These are phyloP conservation scores for Egretta garzetta DNA, from an alignment of 2,113 vertebrate species.

Conservation along the genomic window DNA sequence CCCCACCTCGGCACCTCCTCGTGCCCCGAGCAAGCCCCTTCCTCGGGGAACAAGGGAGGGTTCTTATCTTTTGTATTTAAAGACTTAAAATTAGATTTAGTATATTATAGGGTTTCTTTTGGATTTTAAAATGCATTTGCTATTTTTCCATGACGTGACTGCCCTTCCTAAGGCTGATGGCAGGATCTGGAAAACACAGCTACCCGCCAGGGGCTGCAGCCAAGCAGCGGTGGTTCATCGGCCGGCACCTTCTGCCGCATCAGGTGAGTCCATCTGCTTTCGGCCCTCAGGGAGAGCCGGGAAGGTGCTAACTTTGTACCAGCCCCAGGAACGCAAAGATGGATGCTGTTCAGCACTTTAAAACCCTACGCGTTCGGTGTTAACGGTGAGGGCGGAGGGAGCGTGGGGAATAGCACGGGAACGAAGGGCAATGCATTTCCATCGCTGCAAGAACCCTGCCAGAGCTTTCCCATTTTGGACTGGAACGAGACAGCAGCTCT, in stretches of 20 bases:
- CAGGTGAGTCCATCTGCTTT: not conserved
- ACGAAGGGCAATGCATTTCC: not conserved
- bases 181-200: not conserved
- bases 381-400: not conserved
- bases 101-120: not conserved
- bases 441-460: not conserved
- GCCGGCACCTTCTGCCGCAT: not conserved
- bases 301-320: not conserved
- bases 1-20: not conserved
- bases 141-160: not conserved
- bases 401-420: rapidly evolving
- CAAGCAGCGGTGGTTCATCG: not conserved
- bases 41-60: not conserved
- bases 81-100: not conserved
- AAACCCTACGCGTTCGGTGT: not conserved
- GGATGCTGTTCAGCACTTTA: not conserved
- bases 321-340: not conserved
- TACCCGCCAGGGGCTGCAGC: not conserved
- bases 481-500: not conserved
- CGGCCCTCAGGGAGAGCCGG: not conserved
- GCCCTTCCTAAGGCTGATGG: not conserved
- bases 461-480: not conserved
- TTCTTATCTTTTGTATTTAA: not conserved
- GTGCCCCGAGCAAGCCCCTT: not conserved
- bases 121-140: not conserved